Percentiles rank a stretch among this genome's conserved stretches.
Conservation (phyloP, 2,113 vertebrate species). For the Madoqua kirkii region DNA sequence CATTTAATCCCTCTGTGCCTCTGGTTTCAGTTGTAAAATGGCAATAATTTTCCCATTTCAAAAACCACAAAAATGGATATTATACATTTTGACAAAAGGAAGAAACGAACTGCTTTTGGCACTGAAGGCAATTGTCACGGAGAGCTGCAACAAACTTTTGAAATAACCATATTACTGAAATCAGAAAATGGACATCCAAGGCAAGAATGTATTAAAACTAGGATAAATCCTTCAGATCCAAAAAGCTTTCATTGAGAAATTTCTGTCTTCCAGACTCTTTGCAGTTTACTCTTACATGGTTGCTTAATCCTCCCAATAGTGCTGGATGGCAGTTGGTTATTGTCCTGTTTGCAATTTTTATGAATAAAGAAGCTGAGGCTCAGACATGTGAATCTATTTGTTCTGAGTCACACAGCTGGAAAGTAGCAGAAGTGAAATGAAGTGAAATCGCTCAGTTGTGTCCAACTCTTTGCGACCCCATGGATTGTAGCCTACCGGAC, state of each 20-base stretch:
- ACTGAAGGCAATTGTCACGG: neutral
- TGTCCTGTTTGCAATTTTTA: neutral
- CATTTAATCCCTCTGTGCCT: neutral
- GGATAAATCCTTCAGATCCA: neutral
- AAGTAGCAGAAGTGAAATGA: neutral
- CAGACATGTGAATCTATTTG: neutral
- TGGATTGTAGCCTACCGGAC: no score
- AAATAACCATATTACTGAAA: neutral
- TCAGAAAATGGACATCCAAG: neutral
- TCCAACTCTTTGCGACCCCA: no score
- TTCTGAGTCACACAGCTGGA: neutral
- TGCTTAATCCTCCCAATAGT: neutral
- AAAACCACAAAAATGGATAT: neutral
- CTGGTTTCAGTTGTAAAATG: neutral
- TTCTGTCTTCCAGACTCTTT: neutral
- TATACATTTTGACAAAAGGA: neutral
- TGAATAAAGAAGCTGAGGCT: neutral
- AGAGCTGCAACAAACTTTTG: neutral
- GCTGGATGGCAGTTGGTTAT: neutral
- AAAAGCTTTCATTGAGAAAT: neutral
- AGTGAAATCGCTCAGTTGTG: no score
- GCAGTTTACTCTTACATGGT: neutral
- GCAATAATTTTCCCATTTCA: neutral
- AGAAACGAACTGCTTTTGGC: neutral
- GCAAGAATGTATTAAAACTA: neutral